These are phyloP conservation scores for Orius laevigatus DNA, from an alignment of 1,140 invertebrate species.

Conservation along the genomic window DNA sequence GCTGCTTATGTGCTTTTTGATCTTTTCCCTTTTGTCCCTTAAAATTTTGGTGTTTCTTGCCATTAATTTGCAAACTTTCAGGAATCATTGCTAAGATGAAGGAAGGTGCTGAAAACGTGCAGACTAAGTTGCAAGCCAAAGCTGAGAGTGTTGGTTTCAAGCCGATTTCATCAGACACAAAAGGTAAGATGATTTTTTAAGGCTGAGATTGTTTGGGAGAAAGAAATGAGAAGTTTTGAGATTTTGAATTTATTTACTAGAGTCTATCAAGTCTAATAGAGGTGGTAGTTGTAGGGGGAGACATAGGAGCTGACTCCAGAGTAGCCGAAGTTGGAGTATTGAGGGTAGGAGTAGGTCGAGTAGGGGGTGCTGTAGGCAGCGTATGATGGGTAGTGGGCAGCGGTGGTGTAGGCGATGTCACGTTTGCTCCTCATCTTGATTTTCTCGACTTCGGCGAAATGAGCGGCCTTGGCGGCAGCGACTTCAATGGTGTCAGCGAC, in stretches of 20 bases:
- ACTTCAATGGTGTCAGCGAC: conserved; percentile 20
- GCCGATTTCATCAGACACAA: conserved; percentile 14
- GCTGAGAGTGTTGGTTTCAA: conserved; percentile 40
- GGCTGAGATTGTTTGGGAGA: background rate
- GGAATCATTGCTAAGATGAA: conserved; percentile 89
- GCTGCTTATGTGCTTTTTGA: background rate
- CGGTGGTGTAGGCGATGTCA: conserved; percentile 9
- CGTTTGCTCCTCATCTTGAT: conserved; percentile 2
- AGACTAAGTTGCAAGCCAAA: conserved; percentile 86
- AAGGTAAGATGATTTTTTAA: conserved; percentile 14
- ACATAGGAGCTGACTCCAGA: conserved; percentile 2
- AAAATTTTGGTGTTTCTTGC: too few relatives aligned
- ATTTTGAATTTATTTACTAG: too few relatives aligned
- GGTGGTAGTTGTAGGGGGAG: conserved; percentile 8
- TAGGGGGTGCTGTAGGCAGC: conserved; percentile 1
- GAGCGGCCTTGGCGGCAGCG: conserved; percentile 21
- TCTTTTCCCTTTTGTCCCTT: background rate
- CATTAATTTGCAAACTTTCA: conserved; percentile 26
- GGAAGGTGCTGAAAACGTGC: conserved; percentile 85
- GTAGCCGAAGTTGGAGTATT: conserved; percentile 6
- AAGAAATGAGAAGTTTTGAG: too few relatives aligned
- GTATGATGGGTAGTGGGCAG: conserved; percentile 7
- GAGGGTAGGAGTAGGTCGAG: conserved; percentile 4
- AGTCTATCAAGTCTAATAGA: too few relatives aligned
- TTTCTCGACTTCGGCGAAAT: conserved; percentile 16